phyloP scores from a whole-genome alignment of 2,888 invertebrate species.

The Caenorhabditis angaria region DNA sequence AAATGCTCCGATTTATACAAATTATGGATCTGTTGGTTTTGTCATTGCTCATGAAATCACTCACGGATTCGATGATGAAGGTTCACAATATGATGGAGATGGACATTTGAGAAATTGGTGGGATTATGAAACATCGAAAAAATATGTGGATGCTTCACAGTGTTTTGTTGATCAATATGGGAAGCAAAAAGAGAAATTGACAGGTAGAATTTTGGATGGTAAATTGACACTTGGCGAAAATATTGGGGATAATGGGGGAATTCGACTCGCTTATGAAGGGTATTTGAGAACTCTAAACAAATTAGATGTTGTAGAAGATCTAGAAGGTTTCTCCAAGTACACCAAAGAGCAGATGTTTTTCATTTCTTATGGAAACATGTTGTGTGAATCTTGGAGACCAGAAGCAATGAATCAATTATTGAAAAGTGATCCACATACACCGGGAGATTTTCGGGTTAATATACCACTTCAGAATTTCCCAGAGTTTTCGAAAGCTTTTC shows the following conservation, averaged over 20 bases:
- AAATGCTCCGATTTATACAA: background rate
- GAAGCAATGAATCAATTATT: too few species aligned
- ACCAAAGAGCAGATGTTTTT: background rate
- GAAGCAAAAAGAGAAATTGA: too few species aligned
- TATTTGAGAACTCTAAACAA: background rate
- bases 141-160: background rate
- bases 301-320: too few species aligned
- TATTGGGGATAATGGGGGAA: too few species aligned
- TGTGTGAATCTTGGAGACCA: too few species aligned
- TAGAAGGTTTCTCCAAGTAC: background rate
- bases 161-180: too few species aligned
- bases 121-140: background rate
- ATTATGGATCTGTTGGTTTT: background rate
- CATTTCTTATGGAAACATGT: too few species aligned
- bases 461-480: background rate
- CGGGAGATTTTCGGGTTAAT: background rate
- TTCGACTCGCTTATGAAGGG: background rate
- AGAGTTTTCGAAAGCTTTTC: background rate
- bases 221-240: too few species aligned
- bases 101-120: background rate
- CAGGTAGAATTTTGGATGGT: too few species aligned
- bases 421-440: too few species aligned
- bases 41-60: background rate
- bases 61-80: background rate
- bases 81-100: background rate